Evolutionary conservation across 2,888 invertebrate genomes (phyloP), one percentile per base, ranked within the genome.

Genomic region (Spodoptera exigua): DNA sequence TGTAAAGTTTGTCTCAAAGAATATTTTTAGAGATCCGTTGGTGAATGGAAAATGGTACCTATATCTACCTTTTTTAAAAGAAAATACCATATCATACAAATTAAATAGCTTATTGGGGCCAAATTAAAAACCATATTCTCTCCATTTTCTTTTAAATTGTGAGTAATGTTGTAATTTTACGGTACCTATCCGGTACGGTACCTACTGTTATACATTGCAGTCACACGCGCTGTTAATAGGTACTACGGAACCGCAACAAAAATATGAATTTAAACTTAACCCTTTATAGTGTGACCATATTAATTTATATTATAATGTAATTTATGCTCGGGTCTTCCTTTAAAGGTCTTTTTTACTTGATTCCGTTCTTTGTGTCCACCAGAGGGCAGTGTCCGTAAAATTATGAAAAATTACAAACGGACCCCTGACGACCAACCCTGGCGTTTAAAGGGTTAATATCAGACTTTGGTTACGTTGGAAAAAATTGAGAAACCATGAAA

Each of bases 271-370:
- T 14, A 27, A 14, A n/a, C 44, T 55, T 53, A 10, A 40, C 61
- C 14, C 46, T 83, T 76, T 83, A 86, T 87, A 88, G 88, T 90
- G 85, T 77, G 83, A 86, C 88, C 87, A 82, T 87, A 89, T 89
- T 91, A 89, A 92, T 93, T 92, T 92, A 90, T 91, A 92, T 92
- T 93, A 87, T 89, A 92, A 92, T 92, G 92, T 91, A 91, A 92
- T 93, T 92, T 92, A 91, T 90, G 83, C 57, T 46, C 76, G 84
- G 89, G 86, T 86, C 80, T 83, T 85, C 82, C 80, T 82, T 80
- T 65, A 59, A 48, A 67, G 66, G 72, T 68, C 53, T 78, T 79
- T 79, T 82, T 79, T 82, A 82, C 71, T 62, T 56, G 73, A 64
- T 85, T 74, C 74, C 56, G 73, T 73, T 70, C 79, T 76, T 74